These are phyloP conservation scores for Hippocampus kuda DNA, from an alignment of 2,797 vertebrate genomes.

Conservation along the genomic window DNA sequence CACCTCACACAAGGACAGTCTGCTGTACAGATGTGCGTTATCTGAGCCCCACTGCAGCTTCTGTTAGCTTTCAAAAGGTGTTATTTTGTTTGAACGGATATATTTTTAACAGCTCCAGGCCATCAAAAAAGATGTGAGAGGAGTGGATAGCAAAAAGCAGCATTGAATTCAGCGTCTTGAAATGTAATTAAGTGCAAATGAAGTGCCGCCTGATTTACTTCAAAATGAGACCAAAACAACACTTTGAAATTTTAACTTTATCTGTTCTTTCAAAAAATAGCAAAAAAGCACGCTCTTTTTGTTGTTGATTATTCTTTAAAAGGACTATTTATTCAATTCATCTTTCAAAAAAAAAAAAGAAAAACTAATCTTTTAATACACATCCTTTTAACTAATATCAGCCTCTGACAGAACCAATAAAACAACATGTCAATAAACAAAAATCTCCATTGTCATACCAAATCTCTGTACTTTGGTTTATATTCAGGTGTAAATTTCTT, in stretches of 20 bases:
- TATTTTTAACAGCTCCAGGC: constrained; percentile 60
- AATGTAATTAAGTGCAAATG: constrained; percentile 64
- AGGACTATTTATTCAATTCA: constrained; percentile 54
- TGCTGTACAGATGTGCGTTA: constrained; percentile 53
- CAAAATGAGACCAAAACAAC: constrained; percentile 45
- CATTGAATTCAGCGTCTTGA: constrained; percentile 45
- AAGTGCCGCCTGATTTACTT: constrained; percentile 42
- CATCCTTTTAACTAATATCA: constrained; percentile 58
- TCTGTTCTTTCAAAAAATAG: constrained; percentile 35
- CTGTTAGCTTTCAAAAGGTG: constrained; percentile 46
- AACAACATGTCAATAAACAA: constrained; percentile 62
- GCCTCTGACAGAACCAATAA: constrained; percentile 48
- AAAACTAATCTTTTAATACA: constrained; percentile 49
- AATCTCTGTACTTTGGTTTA: constrained; percentile 27
- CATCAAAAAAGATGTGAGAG: constrained; percentile 58
- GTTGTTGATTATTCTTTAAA: constrained; percentile 49
- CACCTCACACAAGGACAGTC: constrained; percentile 55
- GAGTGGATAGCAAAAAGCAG: constrained; percentile 36
- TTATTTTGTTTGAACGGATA: constrained; percentile 56
- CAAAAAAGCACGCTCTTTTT: constrained; percentile 34
- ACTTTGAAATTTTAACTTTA: constrained; percentile 57
- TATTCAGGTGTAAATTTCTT: constrained; percentile 18
- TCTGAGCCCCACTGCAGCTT: constrained; percentile 34
- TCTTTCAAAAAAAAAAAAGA: constrained; percentile 51
- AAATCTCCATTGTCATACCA: constrained; percentile 50